Evolutionary conservation across 2,113 vertebrate genomes (phyloP).

Genomic region (Forbesichthys agassizii): DNA sequence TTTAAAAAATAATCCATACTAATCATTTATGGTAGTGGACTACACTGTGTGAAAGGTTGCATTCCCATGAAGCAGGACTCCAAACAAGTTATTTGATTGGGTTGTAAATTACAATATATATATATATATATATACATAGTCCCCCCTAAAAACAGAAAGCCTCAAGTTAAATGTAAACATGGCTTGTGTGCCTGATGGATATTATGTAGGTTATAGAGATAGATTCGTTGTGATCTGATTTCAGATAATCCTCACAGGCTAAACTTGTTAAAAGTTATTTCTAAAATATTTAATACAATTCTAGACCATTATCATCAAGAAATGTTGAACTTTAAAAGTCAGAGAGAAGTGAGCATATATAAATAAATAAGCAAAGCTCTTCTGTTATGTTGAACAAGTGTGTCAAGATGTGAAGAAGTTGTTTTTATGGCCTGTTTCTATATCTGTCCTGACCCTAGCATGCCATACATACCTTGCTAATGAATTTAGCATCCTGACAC

Average conservation of each 20-base stretch:
- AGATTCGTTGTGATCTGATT: background rate
- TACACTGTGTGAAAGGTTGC: no score
- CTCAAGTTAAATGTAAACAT: no score
- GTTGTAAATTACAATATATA: no score
- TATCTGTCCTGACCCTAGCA: constrained; percentile 69
- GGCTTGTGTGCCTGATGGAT: no score
- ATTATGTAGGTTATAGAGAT: no score
- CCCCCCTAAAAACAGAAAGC: no score
- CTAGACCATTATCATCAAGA: no score
- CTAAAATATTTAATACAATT: background rate
- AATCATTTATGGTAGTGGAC: no score
- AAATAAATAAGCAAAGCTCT: constrained; percentile 15
- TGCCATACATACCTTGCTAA: constrained; percentile 68
- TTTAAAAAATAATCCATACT: no score
- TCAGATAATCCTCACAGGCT: background rate
- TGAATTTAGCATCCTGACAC: constrained; percentile 76
- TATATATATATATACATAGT: no score
- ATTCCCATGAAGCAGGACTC: no score
- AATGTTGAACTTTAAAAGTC: background rate
- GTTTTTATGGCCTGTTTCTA: constrained; percentile 63
- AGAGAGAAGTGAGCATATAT: background rate
- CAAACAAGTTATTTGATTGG: no score
- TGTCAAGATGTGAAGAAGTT: constrained; percentile 56
- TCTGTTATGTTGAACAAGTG: constrained; percentile 41
- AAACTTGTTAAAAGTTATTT: background rate